Evolutionary conservation across 1,140 invertebrate genomes (phyloP), one percentile per base, ranked within the genome.

Genomic region (Thrips palmi): DNA sequence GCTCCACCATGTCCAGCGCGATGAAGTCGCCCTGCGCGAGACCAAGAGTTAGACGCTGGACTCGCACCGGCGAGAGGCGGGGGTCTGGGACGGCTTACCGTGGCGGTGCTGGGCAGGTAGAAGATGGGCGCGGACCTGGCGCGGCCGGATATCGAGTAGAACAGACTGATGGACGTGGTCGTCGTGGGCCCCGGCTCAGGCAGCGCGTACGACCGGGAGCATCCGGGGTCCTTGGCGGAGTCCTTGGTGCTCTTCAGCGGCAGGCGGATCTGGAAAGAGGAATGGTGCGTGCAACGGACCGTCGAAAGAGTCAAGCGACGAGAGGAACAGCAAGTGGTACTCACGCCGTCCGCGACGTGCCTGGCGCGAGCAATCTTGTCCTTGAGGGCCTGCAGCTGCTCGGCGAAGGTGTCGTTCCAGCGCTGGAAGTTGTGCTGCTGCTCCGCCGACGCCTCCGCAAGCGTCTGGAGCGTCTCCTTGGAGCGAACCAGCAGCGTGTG

Each of bases 291-390:
- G 11, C 15, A 17, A 8, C 20, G 11, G 11, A 14, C 7, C 5
- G 15, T 32, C 5, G 11, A 5, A 32, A 12, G 30, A 35, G 7
- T 10, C 17, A 15, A 11, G 14, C 8, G n/a, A 6, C 28, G 6
- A 11, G 10, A 12, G 5, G 7, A 28, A 32, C 19, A 4, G 5
- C 5, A 4, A 15, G 11, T 30, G 34, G 1, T 22, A 60, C 64
- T 68, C 60, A 86, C 81, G 30, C 72, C 74, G 33, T 83, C 71
- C 1, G 84, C 83, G 8, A 74, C 72, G 55, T 89, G 82, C 46
- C 70, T 65, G 0, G 84, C 81, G 50, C 79, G 69, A 2, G 67
- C 61, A 35, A 89, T 82, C 53, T 75, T 74, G 49, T 77, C 66
- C 20, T 69, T 66, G 0, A 91, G 59, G 31, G 70, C 66, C 30